Conservation (phyloP, 1,140 invertebrate genomes). For the Ephestia elutella region DNA sequence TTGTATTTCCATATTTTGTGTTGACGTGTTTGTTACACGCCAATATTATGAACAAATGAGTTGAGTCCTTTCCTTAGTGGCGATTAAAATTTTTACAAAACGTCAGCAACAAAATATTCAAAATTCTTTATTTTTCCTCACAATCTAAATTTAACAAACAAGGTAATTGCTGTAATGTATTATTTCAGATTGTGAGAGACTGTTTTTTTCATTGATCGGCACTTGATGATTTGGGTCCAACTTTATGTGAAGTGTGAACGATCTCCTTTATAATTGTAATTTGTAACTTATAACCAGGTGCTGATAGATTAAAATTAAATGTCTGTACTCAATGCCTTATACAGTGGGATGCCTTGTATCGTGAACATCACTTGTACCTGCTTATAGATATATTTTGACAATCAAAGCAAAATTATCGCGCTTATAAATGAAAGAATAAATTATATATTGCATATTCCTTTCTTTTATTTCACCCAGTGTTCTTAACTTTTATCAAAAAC, state of each 20-base stretch:
- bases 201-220: background rate
- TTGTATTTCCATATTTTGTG: too few relatives aligned
- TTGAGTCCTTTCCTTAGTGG: too few relatives aligned
- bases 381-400: slow-evolving; percentile 67
- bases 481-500: too few relatives aligned
- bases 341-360: slow-evolving; percentile 36
- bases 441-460: slow-evolving; percentile 61
- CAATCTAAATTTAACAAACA: too few relatives aligned
- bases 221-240: background rate
- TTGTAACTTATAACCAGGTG: background rate
- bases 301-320: slow-evolving; percentile 9
- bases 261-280: background rate
- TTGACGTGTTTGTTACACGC: too few relatives aligned
- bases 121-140: too few relatives aligned
- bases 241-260: background rate
- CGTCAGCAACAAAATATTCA: too few relatives aligned
- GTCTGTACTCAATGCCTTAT: slow-evolving; percentile 27
- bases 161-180: too few relatives aligned
- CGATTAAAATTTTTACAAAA: too few relatives aligned
- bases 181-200: too few relatives aligned
- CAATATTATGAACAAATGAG: too few relatives aligned
- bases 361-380: slow-evolving; percentile 71
- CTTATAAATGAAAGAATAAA: slow-evolving; percentile 72
- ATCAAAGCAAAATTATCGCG: slow-evolving; percentile 73
- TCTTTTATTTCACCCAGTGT: background rate